Conservation (phyloP, 2,113 vertebrate genomes). For the Rhinopithecus roxellana region DNA sequence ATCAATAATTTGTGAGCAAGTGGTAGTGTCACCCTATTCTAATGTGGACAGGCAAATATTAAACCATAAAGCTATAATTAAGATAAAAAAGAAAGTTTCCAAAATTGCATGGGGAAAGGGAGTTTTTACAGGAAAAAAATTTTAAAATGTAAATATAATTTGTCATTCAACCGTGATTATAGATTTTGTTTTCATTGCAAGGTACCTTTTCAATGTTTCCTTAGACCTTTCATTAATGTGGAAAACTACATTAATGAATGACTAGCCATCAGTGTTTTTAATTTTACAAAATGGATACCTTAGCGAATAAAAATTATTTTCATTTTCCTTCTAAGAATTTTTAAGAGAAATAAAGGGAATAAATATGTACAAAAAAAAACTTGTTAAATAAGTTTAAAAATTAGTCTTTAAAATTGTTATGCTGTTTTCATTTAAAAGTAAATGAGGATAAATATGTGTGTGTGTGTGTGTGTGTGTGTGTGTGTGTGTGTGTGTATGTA, state of each 20-base stretch:
- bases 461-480: too few relatives aligned
- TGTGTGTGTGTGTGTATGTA: too few relatives aligned
- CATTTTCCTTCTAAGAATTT: not conserved
- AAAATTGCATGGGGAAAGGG: not conserved
- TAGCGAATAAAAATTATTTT: not conserved
- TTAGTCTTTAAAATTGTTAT: not conserved
- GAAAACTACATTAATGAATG: not conserved
- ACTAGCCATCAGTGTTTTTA: not conserved
- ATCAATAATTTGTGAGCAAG: not conserved
- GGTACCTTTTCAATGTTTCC: too few relatives aligned
- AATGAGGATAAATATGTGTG: not conserved
- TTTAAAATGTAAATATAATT: not conserved
- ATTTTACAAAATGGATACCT: not conserved
- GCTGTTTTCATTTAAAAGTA: not conserved
- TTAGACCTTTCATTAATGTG: not conserved
- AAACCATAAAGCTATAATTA: not conserved
- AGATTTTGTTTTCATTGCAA: not conserved
- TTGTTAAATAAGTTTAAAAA: not conserved
- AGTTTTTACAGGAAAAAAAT: not conserved
- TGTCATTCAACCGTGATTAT: not conserved
- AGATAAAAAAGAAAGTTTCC: not conserved
- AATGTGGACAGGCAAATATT: not conserved
- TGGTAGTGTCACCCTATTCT: not conserved
- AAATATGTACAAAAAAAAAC: not conserved
- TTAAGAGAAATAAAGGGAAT: not conserved